A percentile compares a stretch with the other conserved stretches of the same genome.
phyloP scores from a whole-genome alignment of 2,797 vertebrate species.

The Cossypha caffra region DNA sequence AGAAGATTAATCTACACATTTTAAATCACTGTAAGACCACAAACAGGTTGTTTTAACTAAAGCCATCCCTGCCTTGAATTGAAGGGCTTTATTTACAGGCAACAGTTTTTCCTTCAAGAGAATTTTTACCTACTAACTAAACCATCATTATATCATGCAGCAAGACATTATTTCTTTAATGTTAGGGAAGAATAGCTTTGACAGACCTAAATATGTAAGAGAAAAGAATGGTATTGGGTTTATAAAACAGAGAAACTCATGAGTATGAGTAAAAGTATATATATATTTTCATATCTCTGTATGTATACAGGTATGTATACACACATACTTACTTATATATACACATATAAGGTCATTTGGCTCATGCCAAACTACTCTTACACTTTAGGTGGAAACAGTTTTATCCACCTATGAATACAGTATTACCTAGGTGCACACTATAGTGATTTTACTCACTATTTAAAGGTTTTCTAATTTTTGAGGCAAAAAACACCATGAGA shows the following conservation, averaged over 20 bases:
- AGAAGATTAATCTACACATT: not conserved
- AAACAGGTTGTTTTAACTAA: constrained; percentile 21
- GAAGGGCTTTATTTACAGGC: not conserved
- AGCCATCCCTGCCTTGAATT: not conserved
- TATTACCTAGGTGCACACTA: not conserved
- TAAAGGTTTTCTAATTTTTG: constrained; percentile 12
- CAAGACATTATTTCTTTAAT: not conserved
- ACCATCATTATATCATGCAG: not conserved
- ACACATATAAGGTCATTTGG: not conserved
- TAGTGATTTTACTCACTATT: not conserved
- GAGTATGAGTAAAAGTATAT: not conserved
- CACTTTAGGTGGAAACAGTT: not conserved
- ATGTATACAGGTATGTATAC: not conserved
- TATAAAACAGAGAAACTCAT: not conserved
- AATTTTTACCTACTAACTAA: not conserved
- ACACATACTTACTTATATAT: not conserved
- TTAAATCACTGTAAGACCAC: not conserved
- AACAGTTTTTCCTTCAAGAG: not conserved
- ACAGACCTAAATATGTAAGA: not conserved
- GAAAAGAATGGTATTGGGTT: not conserved
- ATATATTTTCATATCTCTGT: not conserved
- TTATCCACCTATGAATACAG: not conserved
- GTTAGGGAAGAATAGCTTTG: not conserved
- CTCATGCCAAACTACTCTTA: not conserved
- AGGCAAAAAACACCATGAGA: constrained; percentile 30